Evolutionary conservation across 1,140 invertebrate species (phyloP).

Genomic region (Wiebesia pumilae): DNA sequence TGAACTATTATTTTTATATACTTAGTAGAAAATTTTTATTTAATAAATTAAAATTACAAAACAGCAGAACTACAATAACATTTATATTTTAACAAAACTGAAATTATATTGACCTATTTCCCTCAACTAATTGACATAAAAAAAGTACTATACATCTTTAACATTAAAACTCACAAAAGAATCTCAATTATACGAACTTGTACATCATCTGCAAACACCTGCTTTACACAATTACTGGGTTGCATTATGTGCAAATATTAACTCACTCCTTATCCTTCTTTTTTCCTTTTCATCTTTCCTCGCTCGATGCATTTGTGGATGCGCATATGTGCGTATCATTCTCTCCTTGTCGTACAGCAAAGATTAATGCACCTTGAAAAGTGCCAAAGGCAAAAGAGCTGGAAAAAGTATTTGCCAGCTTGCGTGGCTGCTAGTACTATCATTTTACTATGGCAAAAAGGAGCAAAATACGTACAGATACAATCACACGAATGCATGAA

Average conservation of each 20-base stretch:
- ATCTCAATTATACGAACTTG: too few relatives aligned
- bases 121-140: too few relatives aligned
- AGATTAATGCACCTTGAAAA: slow-evolving; percentile 33
- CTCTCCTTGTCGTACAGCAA: background rate
- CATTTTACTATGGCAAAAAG: background rate
- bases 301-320: background rate
- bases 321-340: background rate
- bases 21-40: background rate
- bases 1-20: background rate
- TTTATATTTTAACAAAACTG: too few relatives aligned
- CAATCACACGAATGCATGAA: background rate
- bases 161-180: too few relatives aligned
- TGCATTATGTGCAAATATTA: background rate
- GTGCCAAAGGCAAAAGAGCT: slow-evolving; percentile 9
- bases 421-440: background rate
- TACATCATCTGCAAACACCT: background rate
- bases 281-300: background rate
- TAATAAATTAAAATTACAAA: background rate
- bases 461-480: background rate
- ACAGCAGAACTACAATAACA: too few relatives aligned
- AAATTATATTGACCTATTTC: too few relatives aligned
- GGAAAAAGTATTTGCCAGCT: background rate
- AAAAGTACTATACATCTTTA: too few relatives aligned
- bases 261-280: background rate
- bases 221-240: background rate